Evolutionary conservation across 2,113 vertebrate genomes (phyloP), one percentile per base, ranked within the genome.

Genomic region (Ploceus nigricollis): DNA sequence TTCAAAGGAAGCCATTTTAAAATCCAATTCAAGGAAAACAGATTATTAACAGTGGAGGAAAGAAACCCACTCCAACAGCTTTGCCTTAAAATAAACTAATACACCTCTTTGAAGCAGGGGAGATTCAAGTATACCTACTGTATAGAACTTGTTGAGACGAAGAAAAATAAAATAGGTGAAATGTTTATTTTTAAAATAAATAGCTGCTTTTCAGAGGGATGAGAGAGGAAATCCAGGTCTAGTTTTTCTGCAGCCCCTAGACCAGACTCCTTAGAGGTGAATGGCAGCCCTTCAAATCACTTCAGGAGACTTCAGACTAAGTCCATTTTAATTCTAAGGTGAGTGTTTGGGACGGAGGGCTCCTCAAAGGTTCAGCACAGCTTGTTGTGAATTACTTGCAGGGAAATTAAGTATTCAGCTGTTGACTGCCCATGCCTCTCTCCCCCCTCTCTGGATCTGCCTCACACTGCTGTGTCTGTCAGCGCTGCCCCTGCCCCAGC

Each of bases 1-100:
- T 96, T 94, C 93, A 51, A 84, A 95, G 96, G 96, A 95, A 95
- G 95, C 94, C 95, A 96, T 96, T 79, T 97, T 97, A 95, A 87
- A 96, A 93, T 84, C 81, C 89, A 92, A 7, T 94, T 91, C 89
- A 57, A 57, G 57, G 45, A 82, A 91, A 94, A 81, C 13, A 63
- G 87, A 90, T 91, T 90, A 90, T 81, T 89, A 75, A 64, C 73
- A 71, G 27, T 1, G 11, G 28, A 65, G 39, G 71, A 87, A 91
- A 95, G 69, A 82, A 89, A 40, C 23, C 20, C 56, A 69, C 48
- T 39, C 72, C 30, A n/a, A 31, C 27, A 27, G 22, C 56, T 75
- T 84, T 50, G 18, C 69, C 60, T 68, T 84, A 44, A 48, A 70
- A 70, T 39, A 78, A 92, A 68, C 16, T 6, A 51, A 79, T 25